A percentile compares a stretch with the other conserved stretches of the same genome.
phyloP scores from a whole-genome alignment of 2,888 invertebrate genomes.

The Elegia similella region DNA sequence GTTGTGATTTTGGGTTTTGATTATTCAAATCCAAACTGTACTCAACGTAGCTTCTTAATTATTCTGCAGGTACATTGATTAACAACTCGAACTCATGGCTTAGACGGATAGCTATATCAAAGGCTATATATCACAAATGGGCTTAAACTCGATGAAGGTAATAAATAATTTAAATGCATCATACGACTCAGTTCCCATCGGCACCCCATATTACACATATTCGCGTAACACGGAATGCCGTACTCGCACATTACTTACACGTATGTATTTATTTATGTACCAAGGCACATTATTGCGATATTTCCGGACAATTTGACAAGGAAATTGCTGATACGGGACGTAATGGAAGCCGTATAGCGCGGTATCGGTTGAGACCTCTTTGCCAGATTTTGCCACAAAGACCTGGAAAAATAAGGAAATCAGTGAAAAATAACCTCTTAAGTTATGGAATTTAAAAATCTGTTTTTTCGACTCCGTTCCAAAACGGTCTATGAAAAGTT shows the following conservation, averaged over 20 bases:
- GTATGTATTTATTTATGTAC: conserved; percentile 6
- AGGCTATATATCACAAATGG: background rate
- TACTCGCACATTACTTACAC: conserved; percentile 4
- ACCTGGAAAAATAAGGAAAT: background rate
- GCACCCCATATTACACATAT: conserved; percentile 14
- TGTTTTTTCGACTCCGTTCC: too few relatives aligned
- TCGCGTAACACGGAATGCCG: conserved; percentile 8
- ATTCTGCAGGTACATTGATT: background rate
- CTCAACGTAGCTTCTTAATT: background rate
- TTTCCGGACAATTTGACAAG: conserved; percentile 11
- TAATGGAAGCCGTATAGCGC: background rate
- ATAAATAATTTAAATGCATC: conserved; percentile 11
- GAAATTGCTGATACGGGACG: conserved; percentile 5
- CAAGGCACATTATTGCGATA: conserved; percentile 5
- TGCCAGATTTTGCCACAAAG: background rate
- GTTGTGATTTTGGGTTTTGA: too few relatives aligned
- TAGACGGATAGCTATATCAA: background rate
- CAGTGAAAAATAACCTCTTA: too few relatives aligned
- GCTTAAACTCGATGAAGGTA: background rate
- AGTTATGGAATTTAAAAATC: too few relatives aligned
- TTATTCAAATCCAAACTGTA: too few relatives aligned
- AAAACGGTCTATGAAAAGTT: too few relatives aligned
- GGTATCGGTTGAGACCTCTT: background rate
- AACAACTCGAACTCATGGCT: background rate
- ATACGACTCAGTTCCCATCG: conserved; percentile 3